Conservation (phyloP, 2,888 invertebrate species). For the Cantharis lateralis region DNA sequence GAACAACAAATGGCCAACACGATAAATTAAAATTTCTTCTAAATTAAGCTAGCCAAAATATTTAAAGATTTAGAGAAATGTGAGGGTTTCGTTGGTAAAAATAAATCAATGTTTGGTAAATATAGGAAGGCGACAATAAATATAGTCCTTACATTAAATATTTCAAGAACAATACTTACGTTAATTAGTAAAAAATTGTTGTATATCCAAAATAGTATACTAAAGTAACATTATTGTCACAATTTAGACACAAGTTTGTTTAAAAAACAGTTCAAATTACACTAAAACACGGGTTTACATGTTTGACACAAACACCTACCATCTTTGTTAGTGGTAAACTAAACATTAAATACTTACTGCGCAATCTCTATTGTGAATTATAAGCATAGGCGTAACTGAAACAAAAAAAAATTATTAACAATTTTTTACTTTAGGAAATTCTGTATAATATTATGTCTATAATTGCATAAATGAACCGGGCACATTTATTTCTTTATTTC, state of each 20-base stretch:
- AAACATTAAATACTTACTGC: constrained; percentile 35
- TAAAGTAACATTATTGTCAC: constrained; percentile 56
- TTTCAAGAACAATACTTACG: constrained; percentile 16
- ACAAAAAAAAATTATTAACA: no score
- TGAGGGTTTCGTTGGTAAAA: background rate
- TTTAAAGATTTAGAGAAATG: background rate
- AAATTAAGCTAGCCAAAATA: background rate
- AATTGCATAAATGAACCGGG: no score
- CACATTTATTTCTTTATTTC: no score
- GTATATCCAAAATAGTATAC: constrained; percentile 47
- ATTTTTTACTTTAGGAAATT: no score
- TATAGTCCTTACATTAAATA: background rate
- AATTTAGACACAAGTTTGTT: constrained; percentile 54
- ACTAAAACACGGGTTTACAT: constrained; percentile 47
- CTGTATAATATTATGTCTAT: no score
- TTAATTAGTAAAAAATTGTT: constrained; percentile 30
- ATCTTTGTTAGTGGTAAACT: constrained; percentile 49
- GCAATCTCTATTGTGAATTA: background rate
- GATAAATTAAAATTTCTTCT: background rate
- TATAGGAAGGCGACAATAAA: background rate
- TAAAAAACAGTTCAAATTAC: constrained; percentile 48
- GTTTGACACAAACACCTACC: constrained; percentile 47
- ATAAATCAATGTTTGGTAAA: constrained; percentile 1
- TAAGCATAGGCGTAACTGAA: background rate
- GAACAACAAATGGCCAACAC: background rate